A percentile compares a stretch with the other conserved stretches of the same genome.
Evolutionary conservation across 2,797 vertebrate genomes (phyloP).

Genomic region (Vultur gryphus): DNA sequence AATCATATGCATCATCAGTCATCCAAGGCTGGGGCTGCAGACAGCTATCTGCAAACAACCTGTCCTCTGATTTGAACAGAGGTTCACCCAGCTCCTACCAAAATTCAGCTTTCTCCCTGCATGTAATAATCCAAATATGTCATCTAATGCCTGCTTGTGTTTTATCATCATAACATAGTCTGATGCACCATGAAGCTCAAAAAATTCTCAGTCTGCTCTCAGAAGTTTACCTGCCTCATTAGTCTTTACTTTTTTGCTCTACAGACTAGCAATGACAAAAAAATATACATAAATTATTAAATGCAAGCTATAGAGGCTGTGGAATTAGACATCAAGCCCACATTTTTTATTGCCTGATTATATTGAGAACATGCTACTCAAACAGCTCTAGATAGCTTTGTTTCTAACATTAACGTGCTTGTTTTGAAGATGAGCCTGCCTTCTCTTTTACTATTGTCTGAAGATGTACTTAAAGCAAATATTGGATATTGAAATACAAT

Average conservation of each 20-base stretch:
- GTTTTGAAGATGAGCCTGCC: slow-evolving; percentile 2
- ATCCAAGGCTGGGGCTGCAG: neutral
- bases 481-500: neutral
- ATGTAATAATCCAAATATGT: neutral
- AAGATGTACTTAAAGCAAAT: neutral
- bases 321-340: neutral
- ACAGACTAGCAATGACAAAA: neutral
- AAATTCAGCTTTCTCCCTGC: neutral
- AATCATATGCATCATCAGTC: neutral
- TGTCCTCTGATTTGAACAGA: neutral
- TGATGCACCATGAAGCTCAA: neutral
- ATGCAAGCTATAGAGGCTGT: neutral
- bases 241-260: neutral
- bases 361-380: neutral
- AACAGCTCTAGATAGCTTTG: neutral
- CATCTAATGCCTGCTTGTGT: neutral
- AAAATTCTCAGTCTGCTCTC: neutral
- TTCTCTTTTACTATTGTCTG: neutral
- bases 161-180: neutral
- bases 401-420: neutral
- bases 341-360: neutral
- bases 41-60: neutral
- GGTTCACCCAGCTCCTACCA: neutral
- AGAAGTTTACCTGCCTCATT: neutral
- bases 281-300: neutral